Evolutionary conservation across 2,113 vertebrate genomes (phyloP).

Genomic region (Gnathonemus echidnorhynchus): DNA sequence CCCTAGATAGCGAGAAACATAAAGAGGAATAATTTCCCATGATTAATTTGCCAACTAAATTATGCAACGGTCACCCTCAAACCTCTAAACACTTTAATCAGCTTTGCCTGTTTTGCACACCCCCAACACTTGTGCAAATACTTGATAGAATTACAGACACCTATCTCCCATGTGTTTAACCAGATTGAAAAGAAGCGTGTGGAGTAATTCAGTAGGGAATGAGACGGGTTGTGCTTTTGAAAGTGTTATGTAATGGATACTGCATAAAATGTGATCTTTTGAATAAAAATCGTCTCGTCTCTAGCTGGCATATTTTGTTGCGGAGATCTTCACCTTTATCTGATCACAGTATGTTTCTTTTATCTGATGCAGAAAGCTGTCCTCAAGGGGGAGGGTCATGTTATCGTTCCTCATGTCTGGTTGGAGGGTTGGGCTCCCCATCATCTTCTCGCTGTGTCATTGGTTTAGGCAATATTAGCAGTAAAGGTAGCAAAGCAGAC

Average conservation of each 20-base stretch:
- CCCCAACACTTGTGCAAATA: background rate
- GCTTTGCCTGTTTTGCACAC: background rate
- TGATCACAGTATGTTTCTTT: conserved; percentile 45
- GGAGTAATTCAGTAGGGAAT: background rate
- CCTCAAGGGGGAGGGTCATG: conserved; percentile 37
- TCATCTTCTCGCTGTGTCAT: conserved; percentile 49
- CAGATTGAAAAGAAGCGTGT: background rate
- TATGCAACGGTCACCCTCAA: background rate
- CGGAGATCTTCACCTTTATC: conserved; percentile 40
- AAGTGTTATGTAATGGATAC: background rate
- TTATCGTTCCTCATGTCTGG: conserved; percentile 48
- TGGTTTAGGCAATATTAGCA: background rate
- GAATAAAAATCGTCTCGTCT: background rate
- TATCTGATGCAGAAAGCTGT: conserved; percentile 41
- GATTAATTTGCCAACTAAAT: background rate
- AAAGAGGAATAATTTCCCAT: background rate
- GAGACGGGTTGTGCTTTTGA: background rate
- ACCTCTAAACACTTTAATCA: background rate
- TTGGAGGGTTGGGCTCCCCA: conserved; percentile 50
- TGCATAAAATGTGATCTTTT: background rate
- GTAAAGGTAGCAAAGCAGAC: background rate
- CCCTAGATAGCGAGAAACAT: background rate
- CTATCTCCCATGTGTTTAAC: background rate
- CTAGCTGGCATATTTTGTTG: background rate
- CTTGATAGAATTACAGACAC: background rate